Percentiles rank a stretch among this genome's conserved stretches.
phyloP scores from a whole-genome alignment of 2,113 vertebrate genomes.

The Equus przewalskii region DNA sequence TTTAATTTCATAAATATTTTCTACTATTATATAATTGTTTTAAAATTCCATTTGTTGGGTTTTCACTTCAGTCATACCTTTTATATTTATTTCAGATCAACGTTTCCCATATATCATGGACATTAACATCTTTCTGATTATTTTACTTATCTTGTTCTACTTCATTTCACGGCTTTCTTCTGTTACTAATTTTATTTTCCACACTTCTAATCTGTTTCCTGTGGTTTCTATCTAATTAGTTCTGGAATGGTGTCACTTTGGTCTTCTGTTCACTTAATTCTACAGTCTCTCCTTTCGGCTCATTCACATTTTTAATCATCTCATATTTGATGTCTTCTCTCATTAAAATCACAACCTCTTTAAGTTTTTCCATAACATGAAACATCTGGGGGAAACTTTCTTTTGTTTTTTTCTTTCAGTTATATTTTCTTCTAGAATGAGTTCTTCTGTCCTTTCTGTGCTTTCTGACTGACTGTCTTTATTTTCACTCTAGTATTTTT shows the following conservation, averaged over 20 bases:
- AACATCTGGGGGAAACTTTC: background rate
- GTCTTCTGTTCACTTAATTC: background rate
- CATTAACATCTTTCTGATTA: background rate
- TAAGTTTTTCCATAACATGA: background rate
- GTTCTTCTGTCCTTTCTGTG: background rate
- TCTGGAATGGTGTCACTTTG: background rate
- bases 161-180: background rate
- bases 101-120: background rate
- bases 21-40: background rate
- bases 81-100: background rate
- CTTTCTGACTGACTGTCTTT: background rate
- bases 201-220: background rate
- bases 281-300: background rate
- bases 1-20: constrained; percentile 49
- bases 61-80: background rate
- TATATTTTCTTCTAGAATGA: background rate
- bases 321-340: background rate
- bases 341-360: background rate
- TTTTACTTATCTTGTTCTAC: background rate
- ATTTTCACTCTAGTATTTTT: background rate
- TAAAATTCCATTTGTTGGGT: background rate
- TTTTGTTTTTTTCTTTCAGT: background rate
- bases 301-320: background rate
- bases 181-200: constrained; percentile 2
- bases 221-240: background rate